These are phyloP conservation scores for Oreochromis tanganicae DNA, from an alignment of 2,113 vertebrate genomes.

Conservation along the genomic window DNA sequence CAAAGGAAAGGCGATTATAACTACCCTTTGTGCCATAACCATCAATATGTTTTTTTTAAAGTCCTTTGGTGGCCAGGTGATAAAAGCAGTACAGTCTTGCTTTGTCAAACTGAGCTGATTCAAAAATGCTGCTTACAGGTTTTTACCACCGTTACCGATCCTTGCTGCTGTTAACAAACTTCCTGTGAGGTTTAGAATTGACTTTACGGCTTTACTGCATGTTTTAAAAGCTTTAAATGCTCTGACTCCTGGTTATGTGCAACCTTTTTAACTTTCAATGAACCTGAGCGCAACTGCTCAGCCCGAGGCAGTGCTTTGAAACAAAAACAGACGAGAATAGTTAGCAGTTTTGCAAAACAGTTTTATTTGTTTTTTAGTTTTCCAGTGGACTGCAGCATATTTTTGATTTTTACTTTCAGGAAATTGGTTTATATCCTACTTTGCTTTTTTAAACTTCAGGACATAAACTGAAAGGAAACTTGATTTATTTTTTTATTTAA, in stretches of 20 bases:
- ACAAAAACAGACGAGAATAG: too few relatives aligned
- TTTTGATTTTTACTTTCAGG: background rate
- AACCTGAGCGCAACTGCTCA: background rate
- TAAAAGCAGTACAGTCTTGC: background rate
- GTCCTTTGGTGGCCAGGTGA: background rate
- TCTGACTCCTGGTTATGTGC: background rate
- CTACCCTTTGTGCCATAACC: background rate
- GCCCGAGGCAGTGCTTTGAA: background rate
- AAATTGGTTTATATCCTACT: background rate
- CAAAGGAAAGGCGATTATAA: background rate
- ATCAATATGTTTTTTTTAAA: rapidly evolving
- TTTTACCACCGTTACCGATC: background rate
- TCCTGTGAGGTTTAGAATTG: background rate
- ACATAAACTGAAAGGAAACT: background rate
- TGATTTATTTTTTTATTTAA: background rate
- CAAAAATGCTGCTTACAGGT: background rate
- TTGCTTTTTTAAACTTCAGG: background rate
- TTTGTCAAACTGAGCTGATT: background rate
- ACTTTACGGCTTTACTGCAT: background rate
- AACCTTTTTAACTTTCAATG: background rate
- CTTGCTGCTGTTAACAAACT: background rate
- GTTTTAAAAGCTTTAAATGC: background rate
- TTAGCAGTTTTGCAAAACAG: background rate
- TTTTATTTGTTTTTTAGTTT: background rate
- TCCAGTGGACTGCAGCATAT: background rate